These are phyloP conservation scores for Acanthochromis polyacanthus DNA, from an alignment of 2,113 vertebrate species.

Conservation along the genomic window DNA sequence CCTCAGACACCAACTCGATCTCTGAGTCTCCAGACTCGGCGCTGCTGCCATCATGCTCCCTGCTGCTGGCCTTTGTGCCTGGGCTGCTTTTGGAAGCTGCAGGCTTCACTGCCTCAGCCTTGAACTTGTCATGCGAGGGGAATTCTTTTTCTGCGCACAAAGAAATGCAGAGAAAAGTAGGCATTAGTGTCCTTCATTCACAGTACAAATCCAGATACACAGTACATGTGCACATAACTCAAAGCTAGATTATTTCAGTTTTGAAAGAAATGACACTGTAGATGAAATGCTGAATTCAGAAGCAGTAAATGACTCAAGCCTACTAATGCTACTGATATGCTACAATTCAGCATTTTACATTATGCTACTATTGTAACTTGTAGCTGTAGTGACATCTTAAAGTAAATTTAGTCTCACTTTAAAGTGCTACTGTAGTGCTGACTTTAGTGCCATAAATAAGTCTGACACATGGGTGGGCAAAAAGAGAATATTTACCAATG, in stretches of 20 bases:
- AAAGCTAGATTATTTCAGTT: slow-evolving; percentile 8
- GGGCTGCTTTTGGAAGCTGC: slow-evolving; percentile 60
- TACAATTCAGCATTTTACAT: neutral
- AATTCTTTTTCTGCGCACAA: slow-evolving; percentile 84
- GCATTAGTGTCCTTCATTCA: slow-evolving; percentile 17
- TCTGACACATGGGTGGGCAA: neutral
- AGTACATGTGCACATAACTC: neutral
- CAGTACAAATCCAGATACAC: slow-evolving; percentile 15
- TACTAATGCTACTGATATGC: too few relatives aligned
- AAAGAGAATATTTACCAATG: too few relatives aligned
- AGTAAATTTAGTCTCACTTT: too few relatives aligned
- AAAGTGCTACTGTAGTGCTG: too few relatives aligned
- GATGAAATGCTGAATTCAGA: neutral
- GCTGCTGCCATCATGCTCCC: slow-evolving; percentile 91
- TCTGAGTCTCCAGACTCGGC: slow-evolving; percentile 96
- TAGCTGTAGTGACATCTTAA: too few relatives aligned
- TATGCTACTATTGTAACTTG: too few relatives aligned
- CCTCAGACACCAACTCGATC: slow-evolving; percentile 95
- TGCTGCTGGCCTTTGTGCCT: slow-evolving; percentile 67
- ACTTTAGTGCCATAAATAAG: neutral
- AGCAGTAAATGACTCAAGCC: too few relatives aligned
- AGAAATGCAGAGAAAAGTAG: slow-evolving; percentile 65
- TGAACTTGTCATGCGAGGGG: slow-evolving; percentile 75
- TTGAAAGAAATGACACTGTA: neutral
- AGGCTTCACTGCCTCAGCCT: slow-evolving; percentile 70